Percentiles rank a stretch among this genome's conserved stretches.
Evolutionary conservation across 2,888 invertebrate genomes (phyloP).

Genomic region (Agrochola lota): DNA sequence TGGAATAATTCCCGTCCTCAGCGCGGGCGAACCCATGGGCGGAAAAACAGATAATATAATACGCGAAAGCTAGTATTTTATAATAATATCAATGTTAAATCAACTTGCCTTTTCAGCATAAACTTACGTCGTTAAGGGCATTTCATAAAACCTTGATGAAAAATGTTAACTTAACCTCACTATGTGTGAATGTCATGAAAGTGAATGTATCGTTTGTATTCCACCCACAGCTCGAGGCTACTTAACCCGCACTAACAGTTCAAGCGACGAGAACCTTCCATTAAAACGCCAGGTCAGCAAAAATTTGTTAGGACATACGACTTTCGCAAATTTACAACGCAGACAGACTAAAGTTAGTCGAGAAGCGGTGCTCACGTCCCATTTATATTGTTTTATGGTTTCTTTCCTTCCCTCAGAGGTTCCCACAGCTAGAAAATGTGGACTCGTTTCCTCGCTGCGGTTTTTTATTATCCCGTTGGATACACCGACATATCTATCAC

Average conservation of each 20-base stretch:
- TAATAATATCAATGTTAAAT: conserved; percentile 7
- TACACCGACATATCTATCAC: conserved; percentile 68
- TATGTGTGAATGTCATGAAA: conserved; percentile 6
- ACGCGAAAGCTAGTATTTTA: neutral
- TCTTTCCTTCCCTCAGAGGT: conserved; percentile 81
- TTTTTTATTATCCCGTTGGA: conserved; percentile 77
- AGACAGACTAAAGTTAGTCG: conserved; percentile 75
- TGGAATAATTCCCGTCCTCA: too few species aligned
- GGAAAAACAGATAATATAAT: too few species aligned
- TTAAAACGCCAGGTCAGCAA: conserved; percentile 66
- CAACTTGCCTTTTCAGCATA: neutral
- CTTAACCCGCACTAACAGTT: conserved; percentile 39
- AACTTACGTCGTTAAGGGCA: neutral
- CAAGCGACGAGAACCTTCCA: conserved; percentile 53
- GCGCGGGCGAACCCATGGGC: too few species aligned
- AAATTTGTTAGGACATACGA: conserved; percentile 72
- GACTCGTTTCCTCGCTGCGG: conserved; percentile 76
- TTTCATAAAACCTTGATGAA: neutral
- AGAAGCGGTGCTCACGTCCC: conserved; percentile 81
- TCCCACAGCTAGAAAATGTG: conserved; percentile 79
- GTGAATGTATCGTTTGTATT: conserved; percentile 4
- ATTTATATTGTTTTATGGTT: conserved; percentile 88
- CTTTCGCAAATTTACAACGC: conserved; percentile 75
- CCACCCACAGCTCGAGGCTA: neutral
- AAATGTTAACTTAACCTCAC: neutral